A percentile compares a stretch with the other conserved stretches of the same genome.
These are phyloP conservation scores for Aspidapion aeneum DNA, from an alignment of 2,888 invertebrate species.

Conservation along the genomic window DNA sequence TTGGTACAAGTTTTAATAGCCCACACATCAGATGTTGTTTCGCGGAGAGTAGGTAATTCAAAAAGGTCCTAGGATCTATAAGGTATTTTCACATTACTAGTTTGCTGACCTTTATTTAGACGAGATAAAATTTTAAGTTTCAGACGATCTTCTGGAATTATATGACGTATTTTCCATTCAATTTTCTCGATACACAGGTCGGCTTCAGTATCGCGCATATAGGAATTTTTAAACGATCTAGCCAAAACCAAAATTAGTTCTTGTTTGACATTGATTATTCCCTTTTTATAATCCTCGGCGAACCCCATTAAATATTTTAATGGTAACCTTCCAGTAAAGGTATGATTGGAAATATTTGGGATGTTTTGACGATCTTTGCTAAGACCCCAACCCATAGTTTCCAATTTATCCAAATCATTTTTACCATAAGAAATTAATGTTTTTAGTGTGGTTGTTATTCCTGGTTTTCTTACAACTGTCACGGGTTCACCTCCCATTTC, in stretches of 20 bases:
- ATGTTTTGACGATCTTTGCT: constrained; percentile 3
- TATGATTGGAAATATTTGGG: not conserved
- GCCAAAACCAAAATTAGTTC: constrained; percentile 10
- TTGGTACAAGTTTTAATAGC: not conserved
- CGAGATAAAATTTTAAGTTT: not conserved
- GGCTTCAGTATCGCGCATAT: not conserved
- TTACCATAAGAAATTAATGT: not conserved
- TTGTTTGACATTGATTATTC: constrained; percentile 8
- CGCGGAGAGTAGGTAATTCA: not conserved
- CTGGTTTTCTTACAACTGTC: constrained; percentile 7
- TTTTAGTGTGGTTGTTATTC: constrained; percentile 8
- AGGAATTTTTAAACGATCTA: constrained; percentile 5
- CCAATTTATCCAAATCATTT: not conserved
- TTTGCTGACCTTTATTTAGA: not conserved
- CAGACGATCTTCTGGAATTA: not conserved
- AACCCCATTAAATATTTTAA: constrained; percentile 17
- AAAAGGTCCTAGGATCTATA: constrained; percentile 9
- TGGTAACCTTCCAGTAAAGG: constrained; percentile 10
- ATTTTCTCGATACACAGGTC: not conserved
- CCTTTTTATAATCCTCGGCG: constrained; percentile 11
- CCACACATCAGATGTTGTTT: not conserved
- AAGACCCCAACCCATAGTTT: constrained; percentile 4
- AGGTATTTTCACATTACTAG: not conserved
- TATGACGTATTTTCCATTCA: constrained; percentile 5
- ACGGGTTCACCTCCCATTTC: constrained; percentile 13